phyloP scores from a whole-genome alignment of 2,888 invertebrate species.

The Pasiphila rectangulata region DNA sequence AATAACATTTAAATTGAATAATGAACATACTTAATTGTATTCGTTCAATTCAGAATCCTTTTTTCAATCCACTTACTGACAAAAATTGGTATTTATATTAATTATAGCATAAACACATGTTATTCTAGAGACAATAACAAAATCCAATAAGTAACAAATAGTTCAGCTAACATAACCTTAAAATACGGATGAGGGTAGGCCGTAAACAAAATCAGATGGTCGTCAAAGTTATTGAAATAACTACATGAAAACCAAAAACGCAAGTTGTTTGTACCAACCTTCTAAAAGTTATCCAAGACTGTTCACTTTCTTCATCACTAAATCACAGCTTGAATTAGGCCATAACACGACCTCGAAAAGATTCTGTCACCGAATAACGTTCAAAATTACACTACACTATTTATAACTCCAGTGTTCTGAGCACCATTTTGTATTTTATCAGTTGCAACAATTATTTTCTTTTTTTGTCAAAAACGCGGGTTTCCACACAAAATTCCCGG shows the following conservation, averaged over 20 bases:
- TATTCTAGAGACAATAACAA: no score
- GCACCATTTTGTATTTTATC: constrained; percentile 18
- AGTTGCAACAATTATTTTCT: neutral
- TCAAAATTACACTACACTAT: constrained; percentile 52
- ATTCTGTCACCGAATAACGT: constrained; percentile 62
- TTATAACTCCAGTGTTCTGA: constrained; percentile 54
- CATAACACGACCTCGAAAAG: constrained; percentile 40
- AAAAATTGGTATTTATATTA: no score
- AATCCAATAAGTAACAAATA: no score
- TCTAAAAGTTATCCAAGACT: constrained; percentile 4
- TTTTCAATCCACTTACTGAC: no score
- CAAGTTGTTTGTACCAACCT: constrained; percentile 5
- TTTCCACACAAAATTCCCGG: constrained; percentile 30
- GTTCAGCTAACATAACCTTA: no score
- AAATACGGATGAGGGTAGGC: neutral
- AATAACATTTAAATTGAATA: no score
- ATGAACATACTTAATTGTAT: no score
- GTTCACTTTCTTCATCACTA: constrained; percentile 50
- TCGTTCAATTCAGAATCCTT: no score
- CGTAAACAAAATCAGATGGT: neutral
- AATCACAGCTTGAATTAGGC: constrained; percentile 35
- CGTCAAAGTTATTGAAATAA: neutral
- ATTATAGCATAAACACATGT: no score
- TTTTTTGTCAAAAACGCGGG: constrained; percentile 24
- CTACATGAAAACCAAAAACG: neutral